Evolutionary conservation across 2,888 invertebrate genomes (phyloP).

Genomic region (Lasioglossum zephyrum): DNA sequence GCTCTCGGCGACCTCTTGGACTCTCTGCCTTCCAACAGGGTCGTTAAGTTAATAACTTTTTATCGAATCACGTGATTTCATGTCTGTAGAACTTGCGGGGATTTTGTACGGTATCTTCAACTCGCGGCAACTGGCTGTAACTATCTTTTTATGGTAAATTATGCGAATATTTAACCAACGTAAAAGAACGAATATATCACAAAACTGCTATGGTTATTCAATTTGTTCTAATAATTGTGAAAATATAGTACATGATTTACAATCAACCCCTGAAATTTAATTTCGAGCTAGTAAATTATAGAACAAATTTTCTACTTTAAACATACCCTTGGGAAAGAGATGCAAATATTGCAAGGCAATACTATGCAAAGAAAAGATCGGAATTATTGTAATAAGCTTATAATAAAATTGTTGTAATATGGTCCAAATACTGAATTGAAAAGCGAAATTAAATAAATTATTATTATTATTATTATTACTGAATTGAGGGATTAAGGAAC

Average conservation of each 20-base stretch:
- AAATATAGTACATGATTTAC: no score
- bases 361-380: no score
- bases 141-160: neutral
- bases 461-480: no score
- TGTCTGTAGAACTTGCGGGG: neutral
- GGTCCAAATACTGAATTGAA: no score
- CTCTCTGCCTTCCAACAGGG: neutral
- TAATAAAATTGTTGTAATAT: no score
- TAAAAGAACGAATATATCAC: neutral
- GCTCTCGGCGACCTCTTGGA: neutral
- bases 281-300: neutral
- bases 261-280: neutral
- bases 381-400: neutral
- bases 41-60: slow-evolving; percentile 45
- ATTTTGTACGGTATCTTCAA: neutral
- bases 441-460: no score
- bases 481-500: neutral
- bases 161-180: neutral
- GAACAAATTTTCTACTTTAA: neutral
- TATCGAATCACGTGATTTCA: slow-evolving; percentile 20
- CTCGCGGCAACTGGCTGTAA: neutral
- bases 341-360: no score
- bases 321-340: neutral
- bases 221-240: neutral
- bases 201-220: neutral